A percentile compares a stretch with the other conserved stretches of the same genome.
These are phyloP conservation scores for Limnephilus auricula DNA, from an alignment of 2,888 invertebrate genomes.

Conservation along the genomic window DNA sequence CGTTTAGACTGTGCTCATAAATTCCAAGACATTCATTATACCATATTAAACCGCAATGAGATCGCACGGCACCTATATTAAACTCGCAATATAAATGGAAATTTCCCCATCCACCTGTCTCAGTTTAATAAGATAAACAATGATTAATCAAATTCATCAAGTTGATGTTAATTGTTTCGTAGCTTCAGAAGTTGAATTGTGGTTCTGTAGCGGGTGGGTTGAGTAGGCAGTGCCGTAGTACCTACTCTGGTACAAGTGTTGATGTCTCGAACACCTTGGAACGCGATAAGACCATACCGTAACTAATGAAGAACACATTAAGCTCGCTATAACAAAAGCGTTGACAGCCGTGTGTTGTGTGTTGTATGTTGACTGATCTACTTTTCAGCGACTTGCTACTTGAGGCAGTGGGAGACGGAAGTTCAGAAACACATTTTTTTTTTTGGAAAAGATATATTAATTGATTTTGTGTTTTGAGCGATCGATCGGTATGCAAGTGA, in stretches of 20 bases:
- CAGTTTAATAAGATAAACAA: conserved; percentile 42
- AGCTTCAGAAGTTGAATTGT: conserved; percentile 11
- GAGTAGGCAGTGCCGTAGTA: not conserved
- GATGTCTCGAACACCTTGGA: conserved; percentile 28
- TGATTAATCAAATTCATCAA: conserved; percentile 47
- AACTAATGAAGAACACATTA: conserved; percentile 51
- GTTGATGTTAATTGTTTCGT: conserved; percentile 39
- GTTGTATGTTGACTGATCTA: not conserved
- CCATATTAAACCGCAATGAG: conserved; percentile 31
- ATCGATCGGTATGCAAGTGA: too few relatives aligned
- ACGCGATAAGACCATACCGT: conserved; percentile 36
- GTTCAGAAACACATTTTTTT: not conserved
- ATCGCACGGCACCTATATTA: conserved; percentile 22
- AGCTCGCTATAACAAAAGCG: conserved; percentile 13
- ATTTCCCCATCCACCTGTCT: conserved; percentile 10
- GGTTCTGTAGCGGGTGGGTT: not conserved
- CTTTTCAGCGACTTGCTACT: not conserved
- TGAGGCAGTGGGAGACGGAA: not conserved
- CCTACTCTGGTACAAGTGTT: not conserved
- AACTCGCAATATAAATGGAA: conserved; percentile 37
- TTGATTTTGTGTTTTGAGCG: too few relatives aligned
- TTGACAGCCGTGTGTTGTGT: conserved; percentile 34
- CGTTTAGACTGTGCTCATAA: not conserved
- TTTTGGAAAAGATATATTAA: too few relatives aligned
- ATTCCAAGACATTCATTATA: conserved; percentile 6